Conservation (phyloP, 2,888 invertebrate species). For the Microctonus aethiopoides region DNA sequence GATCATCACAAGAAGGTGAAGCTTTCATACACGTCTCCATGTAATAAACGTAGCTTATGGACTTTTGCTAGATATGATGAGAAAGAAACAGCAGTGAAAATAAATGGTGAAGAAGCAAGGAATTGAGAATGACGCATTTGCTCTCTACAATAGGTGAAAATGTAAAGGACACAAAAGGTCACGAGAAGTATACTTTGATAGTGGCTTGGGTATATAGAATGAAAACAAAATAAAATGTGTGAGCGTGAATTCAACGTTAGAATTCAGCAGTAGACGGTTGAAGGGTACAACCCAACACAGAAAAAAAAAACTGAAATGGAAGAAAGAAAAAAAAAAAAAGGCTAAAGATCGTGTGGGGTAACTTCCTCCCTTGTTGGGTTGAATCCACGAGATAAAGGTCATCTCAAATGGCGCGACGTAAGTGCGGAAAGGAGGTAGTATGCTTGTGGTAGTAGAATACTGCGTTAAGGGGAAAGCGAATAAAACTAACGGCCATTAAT, state of each 20-base stretch:
- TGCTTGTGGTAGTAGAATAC: conserved; percentile 21
- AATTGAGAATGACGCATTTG: background rate
- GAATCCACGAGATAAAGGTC: conserved; percentile 56
- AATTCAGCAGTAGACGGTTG: conserved; percentile 11
- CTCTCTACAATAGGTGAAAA: conserved; percentile 9
- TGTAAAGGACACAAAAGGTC: background rate
- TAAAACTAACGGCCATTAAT: conserved; percentile 64
- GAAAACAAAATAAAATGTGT: background rate
- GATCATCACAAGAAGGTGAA: background rate
- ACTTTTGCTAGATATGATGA: background rate
- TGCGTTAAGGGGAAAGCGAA: conserved; percentile 45
- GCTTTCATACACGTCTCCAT: no score
- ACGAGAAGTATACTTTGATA: background rate
- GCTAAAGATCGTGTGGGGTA: conserved; percentile 41
- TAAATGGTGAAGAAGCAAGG: background rate
- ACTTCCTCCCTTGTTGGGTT: conserved; percentile 36
- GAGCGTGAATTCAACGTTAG: background rate
- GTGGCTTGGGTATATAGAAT: background rate
- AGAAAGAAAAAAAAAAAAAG: conserved; percentile 17
- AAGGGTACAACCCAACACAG: background rate
- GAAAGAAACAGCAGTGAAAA: background rate
- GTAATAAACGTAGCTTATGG: background rate
- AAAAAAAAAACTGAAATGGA: conserved; percentile 31
- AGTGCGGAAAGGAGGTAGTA: conserved; percentile 29
- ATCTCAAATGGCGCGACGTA: conserved; percentile 40